A percentile compares a stretch with the other conserved stretches of the same genome.
phyloP scores from a whole-genome alignment of 2,797 vertebrate genomes.

The Mallotus villosus region DNA sequence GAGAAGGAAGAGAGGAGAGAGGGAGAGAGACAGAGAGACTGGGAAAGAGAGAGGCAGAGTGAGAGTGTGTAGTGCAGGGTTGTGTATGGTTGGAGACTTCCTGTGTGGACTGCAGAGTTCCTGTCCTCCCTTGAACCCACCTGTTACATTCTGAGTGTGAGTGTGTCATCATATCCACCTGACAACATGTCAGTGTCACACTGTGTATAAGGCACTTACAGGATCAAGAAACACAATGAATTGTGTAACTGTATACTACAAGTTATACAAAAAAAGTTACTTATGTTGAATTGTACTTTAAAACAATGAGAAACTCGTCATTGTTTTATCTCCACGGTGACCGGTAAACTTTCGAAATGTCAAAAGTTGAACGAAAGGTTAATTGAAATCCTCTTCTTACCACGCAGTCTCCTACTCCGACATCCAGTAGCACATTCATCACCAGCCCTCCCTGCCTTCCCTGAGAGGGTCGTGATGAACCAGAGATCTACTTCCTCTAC shows the following conservation, averaged over 20 bases:
- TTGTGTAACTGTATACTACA: too few relatives aligned
- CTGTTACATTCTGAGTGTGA: too few relatives aligned
- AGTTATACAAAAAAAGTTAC: too few relatives aligned
- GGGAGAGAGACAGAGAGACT: not conserved
- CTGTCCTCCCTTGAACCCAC: too few relatives aligned
- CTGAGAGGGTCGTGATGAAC: too few relatives aligned
- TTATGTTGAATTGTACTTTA: not conserved
- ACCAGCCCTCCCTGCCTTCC: not conserved
- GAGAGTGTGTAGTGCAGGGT: not conserved
- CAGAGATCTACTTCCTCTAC: not conserved
- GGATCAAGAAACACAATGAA: not conserved
- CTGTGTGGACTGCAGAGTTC: not conserved
- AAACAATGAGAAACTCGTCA: not conserved
- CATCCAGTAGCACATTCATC: not conserved
- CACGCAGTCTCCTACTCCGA: not conserved
- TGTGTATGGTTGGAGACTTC: not conserved
- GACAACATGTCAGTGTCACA: too few relatives aligned
- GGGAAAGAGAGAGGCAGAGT: not conserved
- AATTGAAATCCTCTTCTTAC: conserved; percentile 5
- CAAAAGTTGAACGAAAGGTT: conserved; percentile 2
- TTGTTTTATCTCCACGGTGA: not conserved
- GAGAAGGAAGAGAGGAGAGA: too few relatives aligned
- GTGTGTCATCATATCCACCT: too few relatives aligned
- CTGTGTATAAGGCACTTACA: not conserved
- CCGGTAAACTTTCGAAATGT: not conserved